A percentile compares a stretch with the other conserved stretches of the same genome.
Conservation (phyloP, 2,888 invertebrate genomes). For the Agrotis puta region DNA sequence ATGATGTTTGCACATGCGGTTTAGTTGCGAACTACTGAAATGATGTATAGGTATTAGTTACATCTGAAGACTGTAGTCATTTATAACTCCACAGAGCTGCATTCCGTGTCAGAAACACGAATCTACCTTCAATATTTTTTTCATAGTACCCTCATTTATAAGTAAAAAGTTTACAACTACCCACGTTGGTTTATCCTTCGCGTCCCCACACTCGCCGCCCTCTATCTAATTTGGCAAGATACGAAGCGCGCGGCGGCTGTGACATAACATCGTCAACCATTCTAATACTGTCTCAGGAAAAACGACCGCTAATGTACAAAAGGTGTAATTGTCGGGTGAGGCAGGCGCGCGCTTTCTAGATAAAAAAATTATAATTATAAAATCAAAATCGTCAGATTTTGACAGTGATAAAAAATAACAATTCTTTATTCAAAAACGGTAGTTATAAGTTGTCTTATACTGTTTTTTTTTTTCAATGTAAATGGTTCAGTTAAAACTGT, state of each 20-base stretch:
- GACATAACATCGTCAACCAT: constrained; percentile 85
- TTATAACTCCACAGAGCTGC: constrained; percentile 5
- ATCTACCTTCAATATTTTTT: neutral
- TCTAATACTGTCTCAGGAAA: constrained; percentile 87
- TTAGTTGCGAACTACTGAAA: constrained; percentile 51
- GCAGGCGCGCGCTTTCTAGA: constrained; percentile 61
- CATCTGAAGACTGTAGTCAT: constrained; percentile 16
- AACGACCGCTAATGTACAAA: constrained; percentile 88
- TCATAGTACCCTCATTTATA: constrained; percentile 8
- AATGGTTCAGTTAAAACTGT: constrained; percentile 16
- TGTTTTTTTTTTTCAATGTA: constrained; percentile 13
- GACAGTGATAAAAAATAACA: neutral
- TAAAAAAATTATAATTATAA: constrained; percentile 9
- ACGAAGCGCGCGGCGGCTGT: constrained; percentile 77
- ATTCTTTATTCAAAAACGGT: neutral
- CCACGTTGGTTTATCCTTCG: constrained; percentile 43
- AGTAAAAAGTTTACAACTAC: constrained; percentile 13
- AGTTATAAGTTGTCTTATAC: constrained; percentile 11
- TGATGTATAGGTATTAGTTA: constrained; percentile 42
- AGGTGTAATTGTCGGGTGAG: constrained; percentile 80
- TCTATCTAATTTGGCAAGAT: constrained; percentile 84
- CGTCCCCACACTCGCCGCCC: constrained; percentile 66
- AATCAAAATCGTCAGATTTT: constrained; percentile 15
- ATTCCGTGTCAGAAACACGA: constrained; percentile 5
- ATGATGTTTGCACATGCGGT: constrained; percentile 54